phyloP scores from a whole-genome alignment of 2,888 invertebrate species.

The Drosophila subquinaria region DNA sequence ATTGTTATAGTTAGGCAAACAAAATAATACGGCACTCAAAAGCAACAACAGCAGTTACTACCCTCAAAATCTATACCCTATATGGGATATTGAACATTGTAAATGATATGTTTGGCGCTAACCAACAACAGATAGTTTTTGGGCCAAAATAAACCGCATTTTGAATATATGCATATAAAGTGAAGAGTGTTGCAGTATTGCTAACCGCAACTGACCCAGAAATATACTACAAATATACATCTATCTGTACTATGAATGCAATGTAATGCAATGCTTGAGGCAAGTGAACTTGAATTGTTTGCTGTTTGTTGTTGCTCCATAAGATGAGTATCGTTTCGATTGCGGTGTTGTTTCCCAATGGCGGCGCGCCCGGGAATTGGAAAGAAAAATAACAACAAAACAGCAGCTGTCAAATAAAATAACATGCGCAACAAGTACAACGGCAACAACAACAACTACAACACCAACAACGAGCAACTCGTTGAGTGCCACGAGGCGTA shows the following conservation, averaged over 20 bases:
- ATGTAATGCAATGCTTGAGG: conserved; percentile 29
- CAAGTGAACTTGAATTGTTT: conserved; percentile 39
- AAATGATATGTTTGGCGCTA: not conserved
- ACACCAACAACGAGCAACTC: conserved; percentile 14
- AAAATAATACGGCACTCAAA: not conserved
- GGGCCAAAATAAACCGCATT: conserved; percentile 9
- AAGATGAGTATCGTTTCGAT: conserved; percentile 36
- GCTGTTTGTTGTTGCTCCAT: conserved; percentile 15
- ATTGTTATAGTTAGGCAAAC: not conserved
- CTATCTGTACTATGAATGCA: conserved; percentile 7
- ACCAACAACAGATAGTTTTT: not conserved
- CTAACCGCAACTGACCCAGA: conserved; percentile 41
- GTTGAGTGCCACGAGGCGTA: conserved; percentile 60
- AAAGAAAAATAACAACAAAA: conserved; percentile 1
- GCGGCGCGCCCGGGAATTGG: conserved; percentile 14
- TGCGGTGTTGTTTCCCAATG: conserved; percentile 30
- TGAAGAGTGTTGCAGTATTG: not conserved
- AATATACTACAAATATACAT: not conserved
- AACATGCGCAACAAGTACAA: conserved; percentile 55
- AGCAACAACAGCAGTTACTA: not conserved
- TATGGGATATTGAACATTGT: not conserved
- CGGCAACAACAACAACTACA: conserved; percentile 16
- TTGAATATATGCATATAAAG: conserved; percentile 17
- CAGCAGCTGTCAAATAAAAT: conserved; percentile 53
- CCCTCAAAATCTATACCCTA: not conserved